A percentile compares a stretch with the other conserved stretches of the same genome.
These are phyloP conservation scores for Hystrix brachyura DNA, from an alignment of 2,113 vertebrate species.

Conservation along the genomic window DNA sequence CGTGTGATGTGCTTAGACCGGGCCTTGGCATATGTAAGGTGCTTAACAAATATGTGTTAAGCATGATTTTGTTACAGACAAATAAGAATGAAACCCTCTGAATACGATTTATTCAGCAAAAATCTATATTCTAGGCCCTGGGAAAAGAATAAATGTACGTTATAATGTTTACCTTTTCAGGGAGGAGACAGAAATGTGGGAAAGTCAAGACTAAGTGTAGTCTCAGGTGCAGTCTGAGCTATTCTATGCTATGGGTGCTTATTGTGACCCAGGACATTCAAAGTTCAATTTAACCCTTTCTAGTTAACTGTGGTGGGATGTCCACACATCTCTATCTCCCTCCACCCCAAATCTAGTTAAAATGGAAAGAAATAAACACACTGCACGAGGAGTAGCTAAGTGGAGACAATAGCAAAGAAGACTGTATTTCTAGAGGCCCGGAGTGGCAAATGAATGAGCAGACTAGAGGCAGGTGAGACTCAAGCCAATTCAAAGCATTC, in stretches of 20 bases:
- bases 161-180: background rate
- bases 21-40: background rate
- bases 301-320: background rate
- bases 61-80: background rate
- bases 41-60: background rate
- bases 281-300: background rate
- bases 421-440: background rate
- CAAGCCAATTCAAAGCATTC: background rate
- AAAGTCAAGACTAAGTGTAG: background rate
- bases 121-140: background rate
- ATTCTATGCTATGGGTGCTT: background rate
- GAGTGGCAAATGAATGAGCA: background rate
- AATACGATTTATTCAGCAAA: slow-evolving; percentile 10
- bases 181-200: background rate
- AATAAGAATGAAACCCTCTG: slow-evolving; percentile 1
- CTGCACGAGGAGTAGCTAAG: background rate
- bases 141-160: background rate
- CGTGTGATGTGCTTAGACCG: background rate
- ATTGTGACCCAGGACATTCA: background rate
- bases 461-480: background rate
- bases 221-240: background rate
- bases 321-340: background rate
- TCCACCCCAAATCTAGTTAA: background rate
- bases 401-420: background rate
- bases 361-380: background rate